Percentiles rank a stretch among this genome's conserved stretches.
Evolutionary conservation across 2,797 vertebrate species (phyloP).

Genomic region (Mus minutoides): DNA sequence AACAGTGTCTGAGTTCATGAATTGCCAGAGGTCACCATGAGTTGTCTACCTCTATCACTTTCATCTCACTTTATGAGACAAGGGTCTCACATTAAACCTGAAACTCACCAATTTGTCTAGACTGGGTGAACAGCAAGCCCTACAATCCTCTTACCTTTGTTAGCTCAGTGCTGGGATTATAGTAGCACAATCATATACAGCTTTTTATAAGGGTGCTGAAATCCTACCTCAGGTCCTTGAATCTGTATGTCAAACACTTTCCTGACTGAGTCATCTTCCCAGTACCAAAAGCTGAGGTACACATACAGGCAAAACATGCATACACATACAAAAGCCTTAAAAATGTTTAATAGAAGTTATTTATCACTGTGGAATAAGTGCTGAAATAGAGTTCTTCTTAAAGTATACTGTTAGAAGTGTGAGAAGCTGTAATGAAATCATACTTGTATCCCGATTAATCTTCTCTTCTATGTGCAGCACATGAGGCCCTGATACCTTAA

Average conservation of each 20-base stretch:
- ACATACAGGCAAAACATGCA: not conserved
- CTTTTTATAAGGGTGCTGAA: no score
- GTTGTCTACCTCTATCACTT: not conserved
- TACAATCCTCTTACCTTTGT: not conserved
- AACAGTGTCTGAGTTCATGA: not conserved
- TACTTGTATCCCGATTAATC: not conserved
- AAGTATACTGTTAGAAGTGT: constrained; percentile 12
- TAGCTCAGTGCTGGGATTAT: not conserved
- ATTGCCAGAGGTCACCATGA: not conserved
- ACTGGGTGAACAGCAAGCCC: not conserved
- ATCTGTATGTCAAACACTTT: not conserved
- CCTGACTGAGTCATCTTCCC: not conserved
- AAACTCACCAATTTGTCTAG: no score
- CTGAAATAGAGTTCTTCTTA: not conserved
- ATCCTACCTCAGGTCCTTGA: not conserved
- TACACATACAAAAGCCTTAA: not conserved
- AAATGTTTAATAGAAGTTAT: not conserved
- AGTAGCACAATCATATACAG: no score
- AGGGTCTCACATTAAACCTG: not conserved
- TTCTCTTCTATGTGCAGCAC: not conserved
- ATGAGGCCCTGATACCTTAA: not conserved
- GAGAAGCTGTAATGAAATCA: not conserved
- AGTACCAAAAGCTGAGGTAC: not conserved
- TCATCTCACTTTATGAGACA: not conserved
- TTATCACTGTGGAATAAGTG: not conserved